These are phyloP conservation scores for Phoeniculus purpureus DNA, from an alignment of 2,797 vertebrate species.

Conservation along the genomic window DNA sequence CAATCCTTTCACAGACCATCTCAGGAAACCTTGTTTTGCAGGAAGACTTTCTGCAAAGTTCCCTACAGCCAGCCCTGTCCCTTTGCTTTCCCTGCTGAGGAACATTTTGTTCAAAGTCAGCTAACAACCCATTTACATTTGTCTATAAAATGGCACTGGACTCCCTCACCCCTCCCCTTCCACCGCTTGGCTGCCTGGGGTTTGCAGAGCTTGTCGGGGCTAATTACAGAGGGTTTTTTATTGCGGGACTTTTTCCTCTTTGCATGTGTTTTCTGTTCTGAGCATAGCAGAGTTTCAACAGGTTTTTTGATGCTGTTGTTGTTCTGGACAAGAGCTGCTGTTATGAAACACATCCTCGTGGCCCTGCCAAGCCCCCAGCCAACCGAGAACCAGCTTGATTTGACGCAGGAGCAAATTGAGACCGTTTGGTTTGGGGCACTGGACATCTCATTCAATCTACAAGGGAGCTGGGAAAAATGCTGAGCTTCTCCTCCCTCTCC, in stretches of 20 bases:
- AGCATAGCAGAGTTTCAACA: conserved; percentile 35
- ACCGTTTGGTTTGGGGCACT: conserved; percentile 43
- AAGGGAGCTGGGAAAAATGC: background rate
- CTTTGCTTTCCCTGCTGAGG: background rate
- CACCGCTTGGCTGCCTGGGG: background rate
- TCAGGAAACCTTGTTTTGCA: background rate
- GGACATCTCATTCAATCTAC: conserved; percentile 22
- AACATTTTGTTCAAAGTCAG: conserved; percentile 32
- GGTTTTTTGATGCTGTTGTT: conserved; percentile 34
- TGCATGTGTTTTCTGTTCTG: conserved; percentile 56
- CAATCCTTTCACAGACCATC: background rate
- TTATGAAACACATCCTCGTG: conserved; percentile 3
- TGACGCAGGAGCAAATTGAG: conserved; percentile 57
- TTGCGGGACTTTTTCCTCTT: background rate
- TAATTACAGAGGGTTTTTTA: background rate
- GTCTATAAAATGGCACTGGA: background rate
- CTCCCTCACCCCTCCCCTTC: background rate
- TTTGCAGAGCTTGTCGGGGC: background rate
- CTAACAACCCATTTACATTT: conserved; percentile 23
- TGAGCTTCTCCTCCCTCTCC: background rate
- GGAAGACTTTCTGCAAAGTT: background rate
- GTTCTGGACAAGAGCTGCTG: conserved; percentile 33
- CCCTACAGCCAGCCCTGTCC: background rate
- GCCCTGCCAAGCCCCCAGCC: background rate
- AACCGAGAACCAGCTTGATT: background rate